These are phyloP conservation scores for Radopholus similis DNA, from an alignment of 1,140 invertebrate genomes.

Conservation along the genomic window DNA sequence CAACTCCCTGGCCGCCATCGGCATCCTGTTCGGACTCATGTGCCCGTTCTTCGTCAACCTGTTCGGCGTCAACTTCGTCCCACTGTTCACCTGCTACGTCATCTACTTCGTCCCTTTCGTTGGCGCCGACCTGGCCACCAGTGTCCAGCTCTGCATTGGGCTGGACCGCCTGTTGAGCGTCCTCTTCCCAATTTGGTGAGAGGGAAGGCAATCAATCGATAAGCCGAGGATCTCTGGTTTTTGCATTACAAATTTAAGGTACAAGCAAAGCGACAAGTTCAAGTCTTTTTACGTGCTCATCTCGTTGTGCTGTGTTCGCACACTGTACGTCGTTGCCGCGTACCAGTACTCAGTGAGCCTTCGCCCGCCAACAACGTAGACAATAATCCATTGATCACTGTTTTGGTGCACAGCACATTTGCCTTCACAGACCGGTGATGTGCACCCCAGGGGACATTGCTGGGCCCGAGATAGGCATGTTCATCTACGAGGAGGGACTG, in stretches of 20 bases:
- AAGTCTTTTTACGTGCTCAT: neutral
- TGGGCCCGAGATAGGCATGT: neutral
- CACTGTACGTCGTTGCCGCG: neutral
- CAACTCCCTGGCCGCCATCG: neutral
- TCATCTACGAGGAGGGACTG: slow-evolving; percentile 7
- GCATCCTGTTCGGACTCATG: neutral
- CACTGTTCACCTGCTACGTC: neutral
- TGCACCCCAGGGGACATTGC: slow-evolving; percentile 2
- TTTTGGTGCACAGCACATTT: neutral
- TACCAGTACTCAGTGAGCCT: neutral
- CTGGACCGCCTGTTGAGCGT: slow-evolving; percentile 1
- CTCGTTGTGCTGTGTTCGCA: neutral
- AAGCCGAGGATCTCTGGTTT: neutral
- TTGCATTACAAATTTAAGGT: neutral
- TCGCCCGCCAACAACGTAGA: neutral
- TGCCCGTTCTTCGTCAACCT: neutral
- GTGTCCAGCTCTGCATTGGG: slow-evolving; percentile 11
- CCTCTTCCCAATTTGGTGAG: slow-evolving; percentile 11
- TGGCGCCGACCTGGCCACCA: neutral
- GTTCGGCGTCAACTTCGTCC: neutral
- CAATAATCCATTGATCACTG: neutral
- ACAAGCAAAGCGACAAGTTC: neutral
- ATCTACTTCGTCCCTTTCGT: neutral
- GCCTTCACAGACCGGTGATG: neutral
- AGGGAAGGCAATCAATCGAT: too few relatives aligned